Evolutionary conservation across 1,140 invertebrate genomes (phyloP).

Genomic region (Aphis craccivora): DNA sequence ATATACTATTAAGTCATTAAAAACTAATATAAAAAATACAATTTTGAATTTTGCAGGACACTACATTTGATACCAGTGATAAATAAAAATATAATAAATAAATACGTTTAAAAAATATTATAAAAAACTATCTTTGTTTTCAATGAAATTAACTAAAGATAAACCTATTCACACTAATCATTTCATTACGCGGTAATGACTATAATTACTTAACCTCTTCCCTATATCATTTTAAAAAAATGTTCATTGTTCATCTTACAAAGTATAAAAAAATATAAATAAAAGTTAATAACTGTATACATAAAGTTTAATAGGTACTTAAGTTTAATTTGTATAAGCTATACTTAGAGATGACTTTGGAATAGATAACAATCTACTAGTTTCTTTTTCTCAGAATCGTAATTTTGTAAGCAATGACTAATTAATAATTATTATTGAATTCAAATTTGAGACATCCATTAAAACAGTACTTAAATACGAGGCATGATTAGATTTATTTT

Average conservation of each 20-base stretch:
- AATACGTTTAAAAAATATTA: background rate
- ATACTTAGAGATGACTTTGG: no score
- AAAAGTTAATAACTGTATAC: background rate
- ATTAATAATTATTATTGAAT: no score
- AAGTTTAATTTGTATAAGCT: no score
- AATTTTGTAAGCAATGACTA: no score
- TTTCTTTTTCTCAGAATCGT: no score
- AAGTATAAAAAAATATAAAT: background rate
- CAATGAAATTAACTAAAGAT: no score
- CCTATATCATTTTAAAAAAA: background rate
- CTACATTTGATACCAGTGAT: background rate
- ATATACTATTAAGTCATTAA: background rate
- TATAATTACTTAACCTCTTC: background rate
- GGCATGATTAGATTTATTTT: background rate
- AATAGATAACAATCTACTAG: background rate
- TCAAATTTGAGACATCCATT: no score
- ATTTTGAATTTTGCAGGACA: background rate
- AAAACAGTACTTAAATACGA: no score
- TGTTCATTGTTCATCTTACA: background rate
- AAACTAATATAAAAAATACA: background rate
- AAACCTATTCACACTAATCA: background rate
- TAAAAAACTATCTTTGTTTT: no score
- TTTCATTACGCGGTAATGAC: background rate
- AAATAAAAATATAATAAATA: background rate
- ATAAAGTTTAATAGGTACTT: background rate